Evolutionary conservation across 2,888 invertebrate genomes (phyloP).

Genomic region (Agonum fuliginosum): DNA sequence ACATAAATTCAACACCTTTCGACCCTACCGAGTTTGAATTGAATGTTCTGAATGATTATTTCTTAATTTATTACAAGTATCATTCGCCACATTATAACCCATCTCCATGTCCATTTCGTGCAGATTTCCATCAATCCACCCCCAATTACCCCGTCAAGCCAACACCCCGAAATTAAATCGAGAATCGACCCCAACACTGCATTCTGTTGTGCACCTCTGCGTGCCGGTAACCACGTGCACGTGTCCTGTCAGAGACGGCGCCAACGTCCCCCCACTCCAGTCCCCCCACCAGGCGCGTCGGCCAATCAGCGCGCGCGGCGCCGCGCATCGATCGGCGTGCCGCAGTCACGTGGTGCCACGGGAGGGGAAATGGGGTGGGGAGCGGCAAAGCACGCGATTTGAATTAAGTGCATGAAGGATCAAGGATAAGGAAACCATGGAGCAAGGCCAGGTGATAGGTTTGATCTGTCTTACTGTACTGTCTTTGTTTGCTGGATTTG

Average conservation of each 20-base stretch:
- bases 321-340: constrained; percentile 63
- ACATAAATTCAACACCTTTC: too few relatives aligned
- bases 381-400: constrained; percentile 40
- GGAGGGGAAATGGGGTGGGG: neutral
- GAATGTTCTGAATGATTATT: too few relatives aligned
- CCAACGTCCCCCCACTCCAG: neutral
- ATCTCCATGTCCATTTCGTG: too few relatives aligned
- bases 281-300: too few relatives aligned
- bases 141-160: too few relatives aligned
- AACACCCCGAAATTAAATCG: neutral
- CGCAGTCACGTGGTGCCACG: constrained; percentile 64
- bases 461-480: neutral
- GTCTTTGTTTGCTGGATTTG: too few relatives aligned
- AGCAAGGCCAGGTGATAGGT: neutral
- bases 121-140: too few relatives aligned
- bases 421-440: too few relatives aligned
- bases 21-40: too few relatives aligned
- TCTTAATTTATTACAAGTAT: too few relatives aligned
- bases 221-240: constrained; percentile 11
- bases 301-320: constrained; percentile 33
- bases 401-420: too few relatives aligned
- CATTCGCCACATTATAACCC: too few relatives aligned
- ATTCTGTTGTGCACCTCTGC: neutral
- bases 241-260: neutral
- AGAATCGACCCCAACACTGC: neutral